Evolutionary conservation across 2,888 invertebrate species (phyloP).

Genomic region (Mamestra brassicae): DNA sequence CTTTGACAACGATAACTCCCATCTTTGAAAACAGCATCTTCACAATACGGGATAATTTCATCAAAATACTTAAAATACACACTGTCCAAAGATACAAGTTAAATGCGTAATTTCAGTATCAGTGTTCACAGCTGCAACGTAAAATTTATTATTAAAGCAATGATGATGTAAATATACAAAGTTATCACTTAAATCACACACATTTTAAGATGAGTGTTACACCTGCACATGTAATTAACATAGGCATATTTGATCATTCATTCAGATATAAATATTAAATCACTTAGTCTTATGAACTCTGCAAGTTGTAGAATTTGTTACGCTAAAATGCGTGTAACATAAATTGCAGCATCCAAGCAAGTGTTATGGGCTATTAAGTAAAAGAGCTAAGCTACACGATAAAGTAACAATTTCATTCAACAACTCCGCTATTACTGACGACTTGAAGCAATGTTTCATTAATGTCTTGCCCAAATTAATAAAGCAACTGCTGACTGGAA

Average conservation of each 20-base stretch:
- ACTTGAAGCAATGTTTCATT: constrained; percentile 1
- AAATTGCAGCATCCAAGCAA: constrained; percentile 21
- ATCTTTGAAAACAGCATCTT: neutral
- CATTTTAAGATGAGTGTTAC: constrained; percentile 10
- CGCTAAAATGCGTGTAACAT: constrained; percentile 22
- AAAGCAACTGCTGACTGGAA: neutral
- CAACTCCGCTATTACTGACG: neutral
- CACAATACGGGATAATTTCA: constrained; percentile 2
- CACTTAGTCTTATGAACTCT: constrained; percentile 29
- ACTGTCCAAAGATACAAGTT: constrained; percentile 9
- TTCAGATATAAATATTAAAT: constrained; percentile 40
- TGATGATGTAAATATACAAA: too few relatives aligned
- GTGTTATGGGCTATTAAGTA: constrained; percentile 29
- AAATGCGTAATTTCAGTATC: constrained; percentile 7
- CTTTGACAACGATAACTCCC: neutral
- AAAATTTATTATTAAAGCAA: constrained; percentile 11
- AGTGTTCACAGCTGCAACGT: constrained; percentile 25
- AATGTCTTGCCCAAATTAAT: neutral
- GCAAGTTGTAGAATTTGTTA: constrained; percentile 32
- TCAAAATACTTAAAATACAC: constrained; percentile 5
- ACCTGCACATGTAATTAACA: constrained; percentile 30
- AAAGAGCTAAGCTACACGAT: neutral
- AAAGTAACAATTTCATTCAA: constrained; percentile 20
- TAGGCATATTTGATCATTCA: constrained; percentile 30
- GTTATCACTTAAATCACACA: neutral